Evolutionary conservation across 2,797 vertebrate genomes (phyloP).

Genomic region (Sebastes hopkinsi): DNA sequence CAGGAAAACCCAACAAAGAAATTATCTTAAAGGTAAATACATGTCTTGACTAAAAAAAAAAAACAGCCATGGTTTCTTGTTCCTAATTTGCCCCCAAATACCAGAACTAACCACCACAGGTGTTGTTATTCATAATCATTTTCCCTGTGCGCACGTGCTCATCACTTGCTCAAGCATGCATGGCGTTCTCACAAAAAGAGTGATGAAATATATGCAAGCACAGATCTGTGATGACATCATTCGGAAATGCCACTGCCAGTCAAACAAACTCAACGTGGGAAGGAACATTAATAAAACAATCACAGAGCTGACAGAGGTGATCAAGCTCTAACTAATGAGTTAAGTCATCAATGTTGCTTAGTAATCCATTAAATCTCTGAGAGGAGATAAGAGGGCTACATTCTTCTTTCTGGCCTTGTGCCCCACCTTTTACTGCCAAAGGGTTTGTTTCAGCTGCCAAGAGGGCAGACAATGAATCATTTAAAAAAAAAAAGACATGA

Average conservation of each 20-base stretch:
- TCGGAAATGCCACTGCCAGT: background rate
- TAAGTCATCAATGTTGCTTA: background rate
- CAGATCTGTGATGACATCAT: conserved; percentile 36
- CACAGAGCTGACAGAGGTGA: background rate
- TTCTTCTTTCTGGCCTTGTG: conserved; percentile 6
- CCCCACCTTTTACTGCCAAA: conserved; percentile 14
- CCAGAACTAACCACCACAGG: conserved; percentile 3
- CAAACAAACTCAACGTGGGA: background rate
- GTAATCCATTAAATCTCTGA: conserved; percentile 9
- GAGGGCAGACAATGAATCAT: conserved; percentile 25
- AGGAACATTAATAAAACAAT: background rate
- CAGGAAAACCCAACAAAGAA: background rate
- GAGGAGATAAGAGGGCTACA: conserved; percentile 10
- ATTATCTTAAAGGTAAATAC: background rate
- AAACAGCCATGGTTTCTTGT: background rate
- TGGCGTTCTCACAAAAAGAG: background rate
- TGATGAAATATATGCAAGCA: conserved; percentile 28
- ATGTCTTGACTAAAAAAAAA: background rate
- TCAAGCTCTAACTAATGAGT: background rate
- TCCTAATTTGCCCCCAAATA: background rate
- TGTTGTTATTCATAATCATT: conserved; percentile 4
- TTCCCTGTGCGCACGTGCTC: background rate
- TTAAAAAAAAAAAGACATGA: conserved; percentile 9
- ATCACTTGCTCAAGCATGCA: conserved; percentile 8
- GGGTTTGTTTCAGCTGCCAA: conserved; percentile 8